Percentiles rank a stretch among this genome's conserved stretches.
Evolutionary conservation across 2,888 invertebrate genomes (phyloP).

Genomic region (Dolomedes plantarius): DNA sequence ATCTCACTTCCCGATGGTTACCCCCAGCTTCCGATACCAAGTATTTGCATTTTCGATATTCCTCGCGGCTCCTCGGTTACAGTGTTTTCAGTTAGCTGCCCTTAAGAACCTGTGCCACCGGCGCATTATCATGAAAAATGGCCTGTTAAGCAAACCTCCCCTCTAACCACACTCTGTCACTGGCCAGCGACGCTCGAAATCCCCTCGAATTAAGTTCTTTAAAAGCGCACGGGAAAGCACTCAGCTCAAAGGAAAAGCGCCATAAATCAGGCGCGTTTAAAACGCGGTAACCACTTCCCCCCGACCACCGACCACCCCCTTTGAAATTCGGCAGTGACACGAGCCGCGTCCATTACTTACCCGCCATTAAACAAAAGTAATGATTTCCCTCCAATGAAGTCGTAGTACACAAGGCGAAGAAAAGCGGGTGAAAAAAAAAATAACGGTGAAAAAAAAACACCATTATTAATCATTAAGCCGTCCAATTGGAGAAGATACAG

Average conservation of each 20-base stretch:
- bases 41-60: not conserved
- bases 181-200: slow-evolving; percentile 18
- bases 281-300: not conserved
- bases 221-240: slow-evolving; percentile 49
- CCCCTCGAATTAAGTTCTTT: slow-evolving; percentile 62
- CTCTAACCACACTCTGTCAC: slow-evolving; percentile 37
- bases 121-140: slow-evolving; percentile 61
- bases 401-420: not conserved
- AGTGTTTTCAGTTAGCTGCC: not conserved
- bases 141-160: slow-evolving; percentile 30
- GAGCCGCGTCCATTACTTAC: slow-evolving; percentile 31
- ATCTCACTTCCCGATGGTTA: not conserved
- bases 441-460: slow-evolving; percentile 19
- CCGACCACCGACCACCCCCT: not conserved
- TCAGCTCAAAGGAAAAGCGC: slow-evolving; percentile 40
- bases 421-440: not conserved
- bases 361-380: slow-evolving; percentile 62
- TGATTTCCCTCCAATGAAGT: slow-evolving; percentile 27
- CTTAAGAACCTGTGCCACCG: not conserved
- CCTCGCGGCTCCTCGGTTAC: no score
- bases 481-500: slow-evolving; percentile 34
- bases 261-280: slow-evolving; percentile 59
- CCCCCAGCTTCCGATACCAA: not conserved
- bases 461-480: slow-evolving; percentile 57
- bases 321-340: slow-evolving; percentile 45